A percentile compares a stretch with the other conserved stretches of the same genome.
These are phyloP conservation scores for Clitarchus hookeri DNA, from an alignment of 2,888 invertebrate genomes.

Conservation along the genomic window DNA sequence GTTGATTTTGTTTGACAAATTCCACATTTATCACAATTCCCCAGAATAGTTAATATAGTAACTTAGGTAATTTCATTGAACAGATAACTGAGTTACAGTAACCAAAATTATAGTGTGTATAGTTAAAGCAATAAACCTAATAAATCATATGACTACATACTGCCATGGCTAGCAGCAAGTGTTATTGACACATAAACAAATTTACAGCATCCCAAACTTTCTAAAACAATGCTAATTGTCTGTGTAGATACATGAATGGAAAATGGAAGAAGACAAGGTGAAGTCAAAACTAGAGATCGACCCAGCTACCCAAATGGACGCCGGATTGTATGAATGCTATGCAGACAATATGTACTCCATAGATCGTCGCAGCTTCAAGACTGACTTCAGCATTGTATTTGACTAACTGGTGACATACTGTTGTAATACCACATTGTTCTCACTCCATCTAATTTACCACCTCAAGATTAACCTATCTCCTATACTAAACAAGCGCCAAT, in stretches of 20 bases:
- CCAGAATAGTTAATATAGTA: too few species aligned
- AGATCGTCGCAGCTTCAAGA: slow-evolving; percentile 88
- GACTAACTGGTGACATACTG: slow-evolving; percentile 60
- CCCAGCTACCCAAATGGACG: slow-evolving; percentile 94
- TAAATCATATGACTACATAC: too few species aligned
- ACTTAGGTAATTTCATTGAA: too few species aligned
- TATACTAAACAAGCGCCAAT: not conserved
- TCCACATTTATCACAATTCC: too few species aligned
- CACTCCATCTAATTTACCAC: not conserved
- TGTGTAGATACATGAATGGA: slow-evolving; percentile 85
- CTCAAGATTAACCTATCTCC: not conserved
- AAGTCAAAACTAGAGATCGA: slow-evolving; percentile 94
- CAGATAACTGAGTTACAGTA: too few species aligned
- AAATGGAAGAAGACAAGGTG: slow-evolving; percentile 76
- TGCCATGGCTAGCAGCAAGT: too few species aligned
- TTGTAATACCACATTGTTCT: not conserved
- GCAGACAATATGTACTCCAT: slow-evolving; percentile 94
- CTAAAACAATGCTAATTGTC: slow-evolving; percentile 10
- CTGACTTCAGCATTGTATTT: slow-evolving; percentile 89
- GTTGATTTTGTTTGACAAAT: too few species aligned
- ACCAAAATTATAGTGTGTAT: too few species aligned
- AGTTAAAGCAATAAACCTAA: too few species aligned
- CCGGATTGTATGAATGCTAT: slow-evolving; percentile 92
- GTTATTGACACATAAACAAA: too few species aligned
- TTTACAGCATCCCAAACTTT: not conserved